Conservation (phyloP, 23 tunicate species). For the Clavelina lepadiformis region DNA sequence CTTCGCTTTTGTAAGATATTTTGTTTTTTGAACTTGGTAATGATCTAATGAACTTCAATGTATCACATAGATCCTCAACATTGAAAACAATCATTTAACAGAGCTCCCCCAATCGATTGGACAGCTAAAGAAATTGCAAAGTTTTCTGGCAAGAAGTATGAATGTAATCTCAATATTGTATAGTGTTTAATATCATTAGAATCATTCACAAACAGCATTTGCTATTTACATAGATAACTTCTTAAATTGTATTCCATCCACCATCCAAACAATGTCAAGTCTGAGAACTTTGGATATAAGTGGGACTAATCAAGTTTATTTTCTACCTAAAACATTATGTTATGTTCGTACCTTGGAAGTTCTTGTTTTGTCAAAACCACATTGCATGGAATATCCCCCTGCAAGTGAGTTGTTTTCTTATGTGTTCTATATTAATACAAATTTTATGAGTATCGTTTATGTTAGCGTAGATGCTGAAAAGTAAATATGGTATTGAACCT, state of each 20-base stretch:
- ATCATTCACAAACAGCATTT: too few species aligned
- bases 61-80: slow-evolving; percentile 76
- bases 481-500: too few species aligned
- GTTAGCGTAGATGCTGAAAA: too few species aligned
- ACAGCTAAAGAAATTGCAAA: slow-evolving; percentile 43
- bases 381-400: slow-evolving; percentile 80
- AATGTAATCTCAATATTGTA: not conserved
- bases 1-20: too few species aligned
- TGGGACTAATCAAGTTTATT: slow-evolving; percentile 66
- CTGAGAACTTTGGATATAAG: slow-evolving; percentile 82
- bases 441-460: too few species aligned
- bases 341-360: slow-evolving; percentile 74
- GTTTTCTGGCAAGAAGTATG: slow-evolving; percentile 59
- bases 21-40: too few species aligned
- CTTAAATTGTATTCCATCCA: slow-evolving; percentile 53
- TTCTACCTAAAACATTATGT: slow-evolving; percentile 80
- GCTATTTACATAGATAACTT: slow-evolving; percentile 84
- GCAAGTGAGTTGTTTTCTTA: slow-evolving; percentile 35
- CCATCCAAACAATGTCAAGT: slow-evolving; percentile 27
- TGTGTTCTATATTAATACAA: too few species aligned
- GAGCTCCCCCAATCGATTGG: slow-evolving; percentile 59
- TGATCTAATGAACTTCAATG: too few species aligned
- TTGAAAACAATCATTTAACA: slow-evolving; percentile 60
- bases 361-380: slow-evolving; percentile 49
- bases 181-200: too few species aligned